Evolutionary conservation across 2,797 vertebrate species (phyloP).

Genomic region (Zenarchopterus dispar): DNA sequence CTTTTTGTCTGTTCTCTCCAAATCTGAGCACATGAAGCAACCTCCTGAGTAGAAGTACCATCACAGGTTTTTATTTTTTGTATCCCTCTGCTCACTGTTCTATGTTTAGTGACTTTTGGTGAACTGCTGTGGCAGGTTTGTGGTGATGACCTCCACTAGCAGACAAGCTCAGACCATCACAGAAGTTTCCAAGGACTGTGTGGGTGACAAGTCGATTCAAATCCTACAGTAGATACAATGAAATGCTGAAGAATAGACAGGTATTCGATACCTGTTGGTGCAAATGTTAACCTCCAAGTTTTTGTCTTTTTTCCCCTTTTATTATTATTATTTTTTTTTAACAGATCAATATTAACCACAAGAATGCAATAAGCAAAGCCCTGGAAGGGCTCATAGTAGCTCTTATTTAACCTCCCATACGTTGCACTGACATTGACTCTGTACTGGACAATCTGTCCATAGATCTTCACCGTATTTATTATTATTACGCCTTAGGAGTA

Average conservation of each 20-base stretch:
- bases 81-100: constrained; percentile 84
- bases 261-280: constrained; percentile 65
- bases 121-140: constrained; percentile 85
- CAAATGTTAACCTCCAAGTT: constrained; percentile 71
- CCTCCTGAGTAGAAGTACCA: constrained; percentile 76
- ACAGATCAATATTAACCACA: constrained; percentile 77
- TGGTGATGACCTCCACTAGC: constrained; percentile 82
- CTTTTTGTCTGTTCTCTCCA: constrained; percentile 74
- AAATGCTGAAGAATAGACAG: constrained; percentile 74
- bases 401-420: constrained; percentile 78
- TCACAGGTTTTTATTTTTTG: constrained; percentile 61
- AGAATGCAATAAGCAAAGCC: constrained; percentile 84
- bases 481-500: constrained; percentile 74
- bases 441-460: constrained; percentile 79
- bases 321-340: constrained; percentile 32
- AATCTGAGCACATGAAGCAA: constrained; percentile 86
- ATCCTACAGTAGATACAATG: constrained; percentile 66
- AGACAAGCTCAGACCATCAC: constrained; percentile 83
- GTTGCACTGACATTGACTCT: constrained; percentile 82
- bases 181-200: constrained; percentile 81
- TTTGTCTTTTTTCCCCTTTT: constrained; percentile 43
- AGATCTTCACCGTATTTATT: constrained; percentile 80
- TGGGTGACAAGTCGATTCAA: constrained; percentile 80
- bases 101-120: constrained; percentile 88
- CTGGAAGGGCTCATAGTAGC: constrained; percentile 76